A percentile compares a stretch with the other conserved stretches of the same genome.
Evolutionary conservation across 2,888 invertebrate genomes (phyloP).

Genomic region (Aleiodes alternator): DNA sequence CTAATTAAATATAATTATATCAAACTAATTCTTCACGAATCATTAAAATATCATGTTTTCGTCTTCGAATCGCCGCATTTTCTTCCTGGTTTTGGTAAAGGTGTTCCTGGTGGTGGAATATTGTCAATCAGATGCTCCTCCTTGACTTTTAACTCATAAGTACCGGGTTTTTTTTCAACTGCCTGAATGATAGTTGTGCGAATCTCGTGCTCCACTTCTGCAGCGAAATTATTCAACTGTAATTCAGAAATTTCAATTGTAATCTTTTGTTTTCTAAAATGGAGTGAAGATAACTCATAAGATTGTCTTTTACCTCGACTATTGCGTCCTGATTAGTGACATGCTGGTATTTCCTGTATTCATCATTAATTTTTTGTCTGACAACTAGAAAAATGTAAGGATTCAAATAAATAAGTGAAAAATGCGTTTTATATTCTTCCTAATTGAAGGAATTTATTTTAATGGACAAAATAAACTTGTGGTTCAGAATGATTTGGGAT

Average conservation of each 20-base stretch:
- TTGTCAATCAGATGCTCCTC: slow-evolving; percentile 45
- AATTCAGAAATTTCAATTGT: slow-evolving; percentile 59
- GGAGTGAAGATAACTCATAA: too few species aligned
- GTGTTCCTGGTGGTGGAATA: slow-evolving; percentile 52
- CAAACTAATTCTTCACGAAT: too few species aligned
- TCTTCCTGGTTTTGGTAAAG: slow-evolving; percentile 28
- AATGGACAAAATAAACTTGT: too few species aligned
- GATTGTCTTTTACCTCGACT: slow-evolving; percentile 77
- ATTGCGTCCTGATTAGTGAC: slow-evolving; percentile 80
- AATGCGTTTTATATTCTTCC: too few species aligned
- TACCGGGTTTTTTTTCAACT: slow-evolving; percentile 81
- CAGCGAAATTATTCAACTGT: slow-evolving; percentile 82
- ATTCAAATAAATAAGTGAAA: not conserved
- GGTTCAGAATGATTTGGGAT: too few species aligned
- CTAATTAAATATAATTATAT: too few species aligned
- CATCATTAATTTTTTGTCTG: slow-evolving; percentile 85
- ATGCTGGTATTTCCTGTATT: slow-evolving; percentile 82
- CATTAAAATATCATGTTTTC: not conserved
- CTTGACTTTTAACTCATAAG: slow-evolving; percentile 73
- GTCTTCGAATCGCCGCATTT: slow-evolving; percentile 27
- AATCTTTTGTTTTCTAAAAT: too few species aligned
- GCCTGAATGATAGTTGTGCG: slow-evolving; percentile 86
- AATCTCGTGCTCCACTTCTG: slow-evolving; percentile 83
- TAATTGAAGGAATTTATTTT: too few species aligned
- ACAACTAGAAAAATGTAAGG: slow-evolving; percentile 74